These are phyloP conservation scores for Gryon sp. DNA, from an alignment of 1,140 invertebrate genomes.

Conservation along the genomic window DNA sequence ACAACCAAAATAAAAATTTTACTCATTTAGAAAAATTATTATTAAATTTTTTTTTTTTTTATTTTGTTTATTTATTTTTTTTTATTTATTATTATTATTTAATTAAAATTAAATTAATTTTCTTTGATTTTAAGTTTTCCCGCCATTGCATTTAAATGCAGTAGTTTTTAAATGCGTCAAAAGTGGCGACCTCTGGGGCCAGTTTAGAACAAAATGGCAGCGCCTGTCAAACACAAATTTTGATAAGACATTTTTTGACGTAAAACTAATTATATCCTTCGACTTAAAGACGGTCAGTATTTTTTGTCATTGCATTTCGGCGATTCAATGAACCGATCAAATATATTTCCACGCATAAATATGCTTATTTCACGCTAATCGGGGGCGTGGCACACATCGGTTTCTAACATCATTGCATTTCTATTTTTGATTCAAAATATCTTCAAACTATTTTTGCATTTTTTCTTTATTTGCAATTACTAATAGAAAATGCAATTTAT, in stretches of 20 bases:
- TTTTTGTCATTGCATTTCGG: background rate
- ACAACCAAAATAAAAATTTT: no score
- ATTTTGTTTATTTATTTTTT: no score
- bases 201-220: constrained; percentile 53
- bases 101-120: no score
- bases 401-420: no score
- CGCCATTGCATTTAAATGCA: background rate
- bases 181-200: constrained; percentile 12
- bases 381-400: constrained; percentile 16
- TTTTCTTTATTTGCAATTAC: background rate
- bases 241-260: constrained; percentile 46
- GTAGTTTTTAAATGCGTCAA: background rate
- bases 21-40: no score
- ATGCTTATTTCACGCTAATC: constrained; percentile 1
- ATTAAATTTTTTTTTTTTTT: no score
- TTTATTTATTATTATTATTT: no score
- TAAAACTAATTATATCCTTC: constrained; percentile 6
- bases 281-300: constrained; percentile 25
- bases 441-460: no score
- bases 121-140: no score
- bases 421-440: background rate
- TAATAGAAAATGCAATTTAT: no score
- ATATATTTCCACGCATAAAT: background rate
- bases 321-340: background rate
- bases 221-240: constrained; percentile 68